Evolutionary conservation across 2,888 invertebrate genomes (phyloP), one percentile per base, ranked within the genome.

Genomic region (Poecilus cupreus): DNA sequence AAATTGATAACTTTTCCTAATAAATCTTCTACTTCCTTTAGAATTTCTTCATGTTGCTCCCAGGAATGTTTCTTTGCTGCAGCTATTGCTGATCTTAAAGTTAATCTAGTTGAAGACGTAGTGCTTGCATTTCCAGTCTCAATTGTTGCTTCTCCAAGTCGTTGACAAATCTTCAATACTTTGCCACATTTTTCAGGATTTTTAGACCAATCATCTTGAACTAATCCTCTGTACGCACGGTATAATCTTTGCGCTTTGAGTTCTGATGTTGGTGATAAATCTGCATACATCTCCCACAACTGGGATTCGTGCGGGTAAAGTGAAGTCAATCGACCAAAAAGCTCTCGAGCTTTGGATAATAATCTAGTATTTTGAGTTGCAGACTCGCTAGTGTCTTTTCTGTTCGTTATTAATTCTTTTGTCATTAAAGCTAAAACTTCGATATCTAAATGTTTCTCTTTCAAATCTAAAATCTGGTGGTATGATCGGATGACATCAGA

Each of bases 401-500:
- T 88, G 83, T 94, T 91, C 51, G 93, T 91, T 1, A 92, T 88
- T 49, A 97, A 92, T 13, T 94, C 95, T 79, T 91, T 92, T 0
- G 94, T 93, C 10, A 97, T 88, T 74, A 96, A 92, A 22, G 91
- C 89, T 13, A 98, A 89, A 20, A 97, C 93, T 88, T 95, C 93
- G 0, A 92, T 87, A 87, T 98, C 97, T 0, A 94, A 89, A 87
- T 94, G 96, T 86, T 94, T 94, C 76, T 93, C 93, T 88, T 93
- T 94, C n/a, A 98, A 89, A 87, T 98, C 98, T 37, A 97, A 89
- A 64, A 98, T 89, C 20, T 97, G 93, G 88, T 97, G 95, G 87
- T 96, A 96, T 0, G 97, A 94, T 82, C 94, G 93, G 81, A 98
- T 93, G 2, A 95, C 95, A 88, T 98, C 97, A 77, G 94, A 93